A percentile compares a stretch with the other conserved stretches of the same genome.
These are phyloP conservation scores for Drosophila eohydei DNA, from an alignment of 2,888 invertebrate genomes.

Conservation along the genomic window DNA sequence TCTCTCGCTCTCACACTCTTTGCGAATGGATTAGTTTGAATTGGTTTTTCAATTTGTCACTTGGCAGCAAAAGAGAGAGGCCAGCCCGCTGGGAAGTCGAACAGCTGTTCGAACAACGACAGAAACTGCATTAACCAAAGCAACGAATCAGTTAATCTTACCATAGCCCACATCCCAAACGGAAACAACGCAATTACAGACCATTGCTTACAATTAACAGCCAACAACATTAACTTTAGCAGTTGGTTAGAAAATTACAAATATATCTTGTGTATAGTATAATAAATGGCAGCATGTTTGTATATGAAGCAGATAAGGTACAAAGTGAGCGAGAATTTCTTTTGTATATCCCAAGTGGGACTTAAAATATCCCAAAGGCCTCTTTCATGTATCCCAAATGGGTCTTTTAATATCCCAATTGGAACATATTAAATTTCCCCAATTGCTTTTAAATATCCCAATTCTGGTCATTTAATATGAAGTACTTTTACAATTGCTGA, in stretches of 20 bases:
- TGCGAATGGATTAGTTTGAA: conserved; percentile 35
- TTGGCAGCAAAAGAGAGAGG: conserved; percentile 11
- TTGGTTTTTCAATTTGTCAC: conserved; percentile 58
- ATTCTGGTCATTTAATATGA: neutral
- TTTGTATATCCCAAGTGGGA: neutral
- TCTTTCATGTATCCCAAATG: neutral
- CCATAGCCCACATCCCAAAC: conserved; percentile 8
- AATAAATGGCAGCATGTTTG: no score
- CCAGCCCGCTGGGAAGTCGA: conserved; percentile 1
- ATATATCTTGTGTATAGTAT: neutral
- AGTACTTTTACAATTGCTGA: neutral
- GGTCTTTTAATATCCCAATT: neutral
- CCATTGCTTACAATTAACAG: neutral
- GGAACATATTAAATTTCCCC: neutral
- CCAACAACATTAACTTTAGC: neutral
- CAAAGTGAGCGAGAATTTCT: no score
- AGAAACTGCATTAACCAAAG: neutral
- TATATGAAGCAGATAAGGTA: no score
- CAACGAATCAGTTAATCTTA: conserved; percentile 11
- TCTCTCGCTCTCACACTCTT: neutral
- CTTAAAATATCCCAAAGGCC: neutral
- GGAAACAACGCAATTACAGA: neutral
- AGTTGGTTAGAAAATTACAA: neutral
- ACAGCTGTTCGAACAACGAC: conserved; percentile 13
- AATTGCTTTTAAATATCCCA: neutral